phyloP scores from a whole-genome alignment of 2,888 invertebrate genomes.

The Eledona agricola region DNA sequence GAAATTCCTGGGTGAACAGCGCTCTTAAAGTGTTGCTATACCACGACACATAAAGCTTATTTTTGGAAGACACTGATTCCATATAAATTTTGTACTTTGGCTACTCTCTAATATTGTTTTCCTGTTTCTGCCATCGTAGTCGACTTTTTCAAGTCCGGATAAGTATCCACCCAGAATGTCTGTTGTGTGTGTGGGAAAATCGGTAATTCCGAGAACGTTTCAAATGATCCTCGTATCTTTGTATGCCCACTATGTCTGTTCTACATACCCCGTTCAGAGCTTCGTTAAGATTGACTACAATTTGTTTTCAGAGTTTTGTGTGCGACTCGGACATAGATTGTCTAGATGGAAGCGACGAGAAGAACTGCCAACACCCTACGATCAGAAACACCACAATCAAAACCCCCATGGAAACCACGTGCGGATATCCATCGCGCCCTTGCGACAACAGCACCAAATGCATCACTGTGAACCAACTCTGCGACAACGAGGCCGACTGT shows the following conservation, averaged over 20 bases:
- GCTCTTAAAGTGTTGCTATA: too few species aligned
- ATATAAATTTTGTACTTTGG: conserved; percentile 72
- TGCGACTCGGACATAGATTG: conserved; percentile 80
- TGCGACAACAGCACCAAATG: conserved; percentile 78
- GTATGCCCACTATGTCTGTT: too few species aligned
- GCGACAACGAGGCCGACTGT: conserved; percentile 77
- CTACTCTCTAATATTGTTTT: conserved; percentile 66
- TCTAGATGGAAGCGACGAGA: conserved; percentile 78
- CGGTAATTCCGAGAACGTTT: too few species aligned
- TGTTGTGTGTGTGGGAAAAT: conserved; percentile 74
- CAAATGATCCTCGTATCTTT: too few species aligned
- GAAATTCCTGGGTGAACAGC: too few species aligned
- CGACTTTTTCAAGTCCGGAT: conserved; percentile 79
- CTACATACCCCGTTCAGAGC: too few species aligned
- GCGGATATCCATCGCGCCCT: conserved; percentile 68
- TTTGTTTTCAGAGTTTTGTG: conserved; percentile 63
- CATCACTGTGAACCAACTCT: conserved; percentile 74
- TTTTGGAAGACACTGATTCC: conserved; percentile 79
- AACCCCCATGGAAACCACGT: conserved; percentile 55
- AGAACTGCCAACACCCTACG: conserved; percentile 64
- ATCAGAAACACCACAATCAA: conserved; percentile 51
- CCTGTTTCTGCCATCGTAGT: conserved; percentile 77
- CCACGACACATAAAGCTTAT: conserved; percentile 77
- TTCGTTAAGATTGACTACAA: too few species aligned
- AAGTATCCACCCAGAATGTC: conserved; percentile 84